Evolutionary conservation across 2,113 vertebrate species (phyloP).

Genomic region (Gorsachius goisagi): DNA sequence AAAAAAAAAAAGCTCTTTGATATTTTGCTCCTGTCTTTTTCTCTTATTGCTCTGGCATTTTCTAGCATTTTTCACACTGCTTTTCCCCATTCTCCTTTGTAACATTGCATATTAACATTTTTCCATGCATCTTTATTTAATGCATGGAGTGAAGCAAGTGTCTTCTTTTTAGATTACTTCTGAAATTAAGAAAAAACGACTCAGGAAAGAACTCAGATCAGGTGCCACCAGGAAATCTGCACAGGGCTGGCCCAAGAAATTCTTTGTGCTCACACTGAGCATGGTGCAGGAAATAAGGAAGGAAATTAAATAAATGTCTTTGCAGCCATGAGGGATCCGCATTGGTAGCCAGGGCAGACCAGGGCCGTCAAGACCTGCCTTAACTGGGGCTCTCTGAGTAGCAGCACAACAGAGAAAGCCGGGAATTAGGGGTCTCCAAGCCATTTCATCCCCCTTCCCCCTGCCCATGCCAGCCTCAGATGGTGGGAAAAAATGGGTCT

Average conservation of each 20-base stretch:
- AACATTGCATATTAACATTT: neutral
- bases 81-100: neutral
- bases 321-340: rapidly evolving
- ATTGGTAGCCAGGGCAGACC: neutral
- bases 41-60: neutral
- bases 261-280: neutral
- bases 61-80: neutral
- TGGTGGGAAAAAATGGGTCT: neutral
- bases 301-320: neutral
- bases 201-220: neutral
- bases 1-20: neutral
- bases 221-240: neutral
- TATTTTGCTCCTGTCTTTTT: neutral
- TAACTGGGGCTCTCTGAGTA: neutral
- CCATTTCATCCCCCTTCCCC: neutral
- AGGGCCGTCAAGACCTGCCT: neutral
- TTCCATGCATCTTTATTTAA: neutral
- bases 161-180: neutral
- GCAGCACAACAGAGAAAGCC: neutral
- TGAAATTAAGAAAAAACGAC: neutral
- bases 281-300: neutral
- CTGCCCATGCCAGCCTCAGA: neutral
- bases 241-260: rapidly evolving
- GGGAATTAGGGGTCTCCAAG: neutral
- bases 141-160: neutral